A percentile compares a stretch with the other conserved stretches of the same genome.
These are phyloP conservation scores for Pseudomyrmex pallidus DNA, from an alignment of 1,140 invertebrate genomes.

Conservation along the genomic window DNA sequence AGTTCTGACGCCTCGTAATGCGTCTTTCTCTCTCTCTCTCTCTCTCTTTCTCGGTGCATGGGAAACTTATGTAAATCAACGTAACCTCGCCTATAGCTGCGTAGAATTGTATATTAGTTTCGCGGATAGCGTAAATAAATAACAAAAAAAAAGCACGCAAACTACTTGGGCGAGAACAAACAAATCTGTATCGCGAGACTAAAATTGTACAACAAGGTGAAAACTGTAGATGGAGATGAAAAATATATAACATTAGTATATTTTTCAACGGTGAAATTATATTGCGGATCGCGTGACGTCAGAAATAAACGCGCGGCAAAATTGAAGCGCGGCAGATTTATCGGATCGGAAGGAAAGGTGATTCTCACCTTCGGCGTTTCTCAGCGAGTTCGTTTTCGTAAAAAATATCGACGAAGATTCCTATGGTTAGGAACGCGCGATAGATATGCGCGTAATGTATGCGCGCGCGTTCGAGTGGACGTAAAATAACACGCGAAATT, in stretches of 20 bases:
- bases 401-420: neutral
- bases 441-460: slow-evolving; percentile 23
- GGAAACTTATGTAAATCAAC: slow-evolving; percentile 33
- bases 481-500: slow-evolving; percentile 62
- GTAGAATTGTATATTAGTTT: neutral
- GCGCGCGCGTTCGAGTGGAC: slow-evolving; percentile 22
- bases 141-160: neutral
- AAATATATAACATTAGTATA: too few species aligned
- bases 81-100: neutral
- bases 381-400: neutral
- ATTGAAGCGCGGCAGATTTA: neutral
- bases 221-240: too few species aligned
- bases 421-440: slow-evolving; percentile 19
- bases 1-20: slow-evolving; percentile 43
- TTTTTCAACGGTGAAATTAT: too few species aligned
- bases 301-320: neutral
- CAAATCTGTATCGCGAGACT: too few species aligned
- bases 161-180: too few species aligned
- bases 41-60: neutral
- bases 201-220: too few species aligned
- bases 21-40: neutral
- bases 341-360: neutral
- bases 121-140: neutral
- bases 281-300: neutral
- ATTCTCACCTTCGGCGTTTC: neutral